phyloP scores from a whole-genome alignment of 2,797 vertebrate genomes.

The Anolis apletophallus region DNA sequence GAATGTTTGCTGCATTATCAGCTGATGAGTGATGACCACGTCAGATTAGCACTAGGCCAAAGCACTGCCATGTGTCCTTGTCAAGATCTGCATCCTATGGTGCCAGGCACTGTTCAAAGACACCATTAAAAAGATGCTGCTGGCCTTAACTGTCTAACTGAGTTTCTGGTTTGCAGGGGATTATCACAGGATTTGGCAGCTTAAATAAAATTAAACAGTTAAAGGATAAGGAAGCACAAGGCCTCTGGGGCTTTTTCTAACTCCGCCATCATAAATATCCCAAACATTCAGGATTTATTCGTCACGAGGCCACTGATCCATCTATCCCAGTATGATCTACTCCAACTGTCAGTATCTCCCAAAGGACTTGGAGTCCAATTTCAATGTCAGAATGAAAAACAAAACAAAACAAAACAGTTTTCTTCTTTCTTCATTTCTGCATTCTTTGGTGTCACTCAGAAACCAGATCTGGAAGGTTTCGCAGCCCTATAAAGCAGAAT shows the following conservation, averaged over 20 bases:
- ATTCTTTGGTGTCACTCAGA: background rate
- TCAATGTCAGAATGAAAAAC: too few relatives aligned
- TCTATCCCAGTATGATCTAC: background rate
- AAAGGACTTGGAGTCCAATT: background rate
- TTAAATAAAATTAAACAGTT: background rate
- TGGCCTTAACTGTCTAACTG: background rate
- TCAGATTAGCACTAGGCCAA: background rate
- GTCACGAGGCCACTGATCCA: background rate
- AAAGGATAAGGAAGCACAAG: background rate
- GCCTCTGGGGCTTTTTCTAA: background rate
- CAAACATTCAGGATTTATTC: background rate
- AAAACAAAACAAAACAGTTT: too few relatives aligned
- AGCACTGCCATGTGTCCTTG: background rate
- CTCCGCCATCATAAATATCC: background rate
- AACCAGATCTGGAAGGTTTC: too few relatives aligned
- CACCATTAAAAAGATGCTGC: background rate
- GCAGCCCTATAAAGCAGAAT: too few relatives aligned
- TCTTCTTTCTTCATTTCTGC: too few relatives aligned
- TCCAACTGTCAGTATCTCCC: background rate
- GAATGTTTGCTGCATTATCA: background rate
- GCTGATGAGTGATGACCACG: background rate
- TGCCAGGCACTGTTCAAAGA: background rate
- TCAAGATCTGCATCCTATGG: background rate
- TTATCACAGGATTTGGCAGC: background rate
- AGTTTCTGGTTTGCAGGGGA: background rate